Evolutionary conservation across 2,888 invertebrate genomes (phyloP), one percentile per base, ranked within the genome.

Genomic region (Cremastinae sp.): DNA sequence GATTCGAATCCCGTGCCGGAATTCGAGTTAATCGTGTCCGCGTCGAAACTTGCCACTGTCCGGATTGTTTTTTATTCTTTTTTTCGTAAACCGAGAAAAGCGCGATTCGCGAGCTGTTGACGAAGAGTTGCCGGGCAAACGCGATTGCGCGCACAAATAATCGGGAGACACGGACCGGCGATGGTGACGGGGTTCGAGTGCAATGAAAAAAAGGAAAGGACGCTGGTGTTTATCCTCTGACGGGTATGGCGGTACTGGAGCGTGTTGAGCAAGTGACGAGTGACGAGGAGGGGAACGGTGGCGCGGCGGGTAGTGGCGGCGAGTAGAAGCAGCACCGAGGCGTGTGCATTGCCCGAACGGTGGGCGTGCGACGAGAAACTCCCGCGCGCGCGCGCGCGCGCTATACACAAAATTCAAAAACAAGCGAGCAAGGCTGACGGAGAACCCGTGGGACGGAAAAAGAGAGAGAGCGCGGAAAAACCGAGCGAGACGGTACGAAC

Each of bases 211-310:
- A 28, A 38, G 5, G 10, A 56, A 43, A 54, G 53, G 53, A 28
- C 45, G 34, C 59, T 53, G 85, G 83, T 86, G 87, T 84, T 88
- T 85, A 84, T 87, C 85, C 86, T 87, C 84, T 86, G 87, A 82
- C 87, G 89, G 88, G 83, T 89, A 89, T 89, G 89, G 88, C 88
- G 88, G 87, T 88, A 89, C 89, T 89, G 88, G 88, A 70, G 70
- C 54, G 84, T 78, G 71, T 79, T 76, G 76, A 74, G 68, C 74
- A 54, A 73, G 78, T 47, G 74, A 61, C 78, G 74, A 74, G 75
- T 78, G 59, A 68, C 62, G 74, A 74, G 54, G 79, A 76, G 81
- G 83, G 79, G 81, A 77, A 66, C 68, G 79, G 78, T 77, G 74
- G 78, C 66, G 54, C 76, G 79, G 70, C 78, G 64, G 75, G 77